These are phyloP conservation scores for Fulica atra DNA, from an alignment of 2,113 vertebrate species.

Conservation along the genomic window DNA sequence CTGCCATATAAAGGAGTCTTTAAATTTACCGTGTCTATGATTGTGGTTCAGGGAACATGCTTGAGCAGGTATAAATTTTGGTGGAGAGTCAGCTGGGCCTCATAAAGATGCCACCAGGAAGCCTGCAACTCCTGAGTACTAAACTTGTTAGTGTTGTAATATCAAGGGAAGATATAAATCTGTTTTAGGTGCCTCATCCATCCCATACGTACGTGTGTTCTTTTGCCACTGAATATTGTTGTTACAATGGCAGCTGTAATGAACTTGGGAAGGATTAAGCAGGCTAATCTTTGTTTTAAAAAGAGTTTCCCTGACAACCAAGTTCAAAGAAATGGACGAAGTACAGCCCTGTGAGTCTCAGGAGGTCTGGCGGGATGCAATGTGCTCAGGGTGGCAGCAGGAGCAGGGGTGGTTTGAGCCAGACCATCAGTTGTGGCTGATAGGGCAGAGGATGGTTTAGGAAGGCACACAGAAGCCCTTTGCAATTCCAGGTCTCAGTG, in stretches of 20 bases:
- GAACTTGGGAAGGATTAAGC: background rate
- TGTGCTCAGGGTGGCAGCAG: fast-evolving
- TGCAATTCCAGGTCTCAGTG: fast-evolving
- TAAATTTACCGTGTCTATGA: conserved; percentile 62
- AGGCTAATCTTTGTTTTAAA: background rate
- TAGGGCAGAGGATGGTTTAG: fast-evolving
- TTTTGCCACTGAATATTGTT: background rate
- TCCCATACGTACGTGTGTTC: background rate
- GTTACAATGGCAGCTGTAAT: background rate
- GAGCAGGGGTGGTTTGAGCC: background rate
- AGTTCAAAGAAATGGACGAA: background rate
- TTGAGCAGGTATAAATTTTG: conserved; percentile 67
- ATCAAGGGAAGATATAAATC: conserved; percentile 61
- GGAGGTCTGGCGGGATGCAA: background rate
- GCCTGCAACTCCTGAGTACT: conserved; percentile 52
- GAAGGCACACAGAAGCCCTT: background rate
- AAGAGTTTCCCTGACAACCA: background rate
- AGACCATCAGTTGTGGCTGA: background rate
- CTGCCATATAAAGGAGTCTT: conserved; percentile 14
- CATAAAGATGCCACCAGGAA: conserved; percentile 69
- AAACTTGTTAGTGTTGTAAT: conserved; percentile 61
- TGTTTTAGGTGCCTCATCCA: background rate
- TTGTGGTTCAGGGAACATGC: conserved; percentile 49
- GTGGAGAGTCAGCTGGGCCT: conserved; percentile 55
- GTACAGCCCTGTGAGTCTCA: background rate